Conservation (phyloP, 2,797 vertebrate genomes). For the Sebastes nivosus region DNA sequence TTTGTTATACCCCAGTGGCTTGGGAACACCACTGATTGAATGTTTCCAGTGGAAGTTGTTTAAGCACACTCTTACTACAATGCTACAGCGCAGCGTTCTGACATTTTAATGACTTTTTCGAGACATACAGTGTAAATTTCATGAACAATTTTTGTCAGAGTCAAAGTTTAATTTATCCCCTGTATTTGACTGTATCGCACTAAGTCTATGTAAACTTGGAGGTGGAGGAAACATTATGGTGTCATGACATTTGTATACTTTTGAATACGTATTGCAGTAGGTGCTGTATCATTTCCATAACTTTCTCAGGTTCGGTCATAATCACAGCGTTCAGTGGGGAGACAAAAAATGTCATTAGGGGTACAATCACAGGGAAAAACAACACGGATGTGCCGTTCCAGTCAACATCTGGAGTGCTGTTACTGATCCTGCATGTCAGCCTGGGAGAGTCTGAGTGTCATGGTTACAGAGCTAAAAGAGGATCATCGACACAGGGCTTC, state of each 20-base stretch:
- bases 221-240: background rate
- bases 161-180: background rate
- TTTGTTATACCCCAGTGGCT: constrained; percentile 3
- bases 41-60: constrained; percentile 5
- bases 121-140: background rate
- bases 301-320: background rate
- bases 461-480: constrained; percentile 77
- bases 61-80: background rate
- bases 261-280: background rate
- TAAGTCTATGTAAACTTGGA: background rate
- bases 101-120: constrained; percentile 1
- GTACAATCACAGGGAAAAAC: constrained; percentile 3
- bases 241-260: background rate
- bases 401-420: constrained; percentile 43
- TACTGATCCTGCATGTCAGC: constrained; percentile 38
- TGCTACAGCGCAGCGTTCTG: background rate
- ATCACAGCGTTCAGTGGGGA: background rate
- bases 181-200: background rate
- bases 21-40: constrained; percentile 19
- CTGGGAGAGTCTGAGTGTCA: constrained; percentile 62
- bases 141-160: background rate
- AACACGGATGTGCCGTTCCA: constrained; percentile 40
- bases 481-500: constrained; percentile 55
- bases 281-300: background rate
- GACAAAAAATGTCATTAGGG: background rate